Evolutionary conservation across 2,797 vertebrate species (phyloP).

Genomic region (Carapus acus): DNA sequence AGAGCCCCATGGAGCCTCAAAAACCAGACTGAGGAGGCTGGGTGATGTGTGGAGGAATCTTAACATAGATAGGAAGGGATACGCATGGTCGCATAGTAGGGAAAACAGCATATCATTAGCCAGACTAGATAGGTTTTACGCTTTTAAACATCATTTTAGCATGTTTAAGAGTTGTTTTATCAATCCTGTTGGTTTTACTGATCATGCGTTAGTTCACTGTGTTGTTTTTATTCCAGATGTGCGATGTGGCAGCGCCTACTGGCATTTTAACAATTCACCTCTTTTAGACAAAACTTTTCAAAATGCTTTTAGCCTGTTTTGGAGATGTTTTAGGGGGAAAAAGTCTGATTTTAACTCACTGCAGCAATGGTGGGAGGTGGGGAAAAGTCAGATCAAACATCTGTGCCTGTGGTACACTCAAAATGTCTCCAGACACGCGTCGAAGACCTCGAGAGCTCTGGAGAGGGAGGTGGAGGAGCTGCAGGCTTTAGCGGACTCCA

Average conservation of each 20-base stretch:
- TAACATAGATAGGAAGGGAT: neutral
- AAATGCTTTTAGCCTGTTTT: neutral
- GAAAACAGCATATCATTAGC: neutral
- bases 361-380: neutral
- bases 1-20: neutral
- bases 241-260: neutral
- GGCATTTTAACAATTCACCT: neutral
- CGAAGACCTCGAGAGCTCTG: neutral
- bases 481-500: neutral
- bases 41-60: neutral
- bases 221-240: neutral
- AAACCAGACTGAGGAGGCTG: neutral
- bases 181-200: neutral
- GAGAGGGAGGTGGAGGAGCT: slow-evolving; percentile 14
- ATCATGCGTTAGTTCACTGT: neutral
- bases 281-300: neutral
- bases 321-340: neutral
- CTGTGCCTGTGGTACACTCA: slow-evolving; percentile 7
- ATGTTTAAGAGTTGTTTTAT: neutral
- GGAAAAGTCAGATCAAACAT: neutral
- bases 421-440: slow-evolving; percentile 14
- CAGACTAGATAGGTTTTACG: slow-evolving; percentile 2
- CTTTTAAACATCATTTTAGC: slow-evolving; percentile 11
- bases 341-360: neutral
- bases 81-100: neutral